Evolutionary conservation across 2,113 vertebrate species (phyloP).

Genomic region (Thryonomys swinderianus): DNA sequence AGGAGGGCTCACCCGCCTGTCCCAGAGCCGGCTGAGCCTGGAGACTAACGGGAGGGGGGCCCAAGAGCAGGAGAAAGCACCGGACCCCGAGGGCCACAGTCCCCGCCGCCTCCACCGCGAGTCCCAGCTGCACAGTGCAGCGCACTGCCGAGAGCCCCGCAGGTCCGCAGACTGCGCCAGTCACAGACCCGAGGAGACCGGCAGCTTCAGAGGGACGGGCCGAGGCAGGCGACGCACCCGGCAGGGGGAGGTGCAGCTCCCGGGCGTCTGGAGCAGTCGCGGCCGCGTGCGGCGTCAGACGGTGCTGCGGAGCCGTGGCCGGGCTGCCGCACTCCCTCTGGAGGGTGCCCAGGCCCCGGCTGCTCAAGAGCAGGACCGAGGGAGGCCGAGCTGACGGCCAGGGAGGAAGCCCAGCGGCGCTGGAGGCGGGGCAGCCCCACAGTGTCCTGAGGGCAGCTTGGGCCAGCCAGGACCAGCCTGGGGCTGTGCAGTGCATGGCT

Average conservation of each 20-base stretch:
- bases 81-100: neutral
- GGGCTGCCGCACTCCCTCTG: neutral
- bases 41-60: neutral
- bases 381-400: no score
- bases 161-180: neutral
- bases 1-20: fast-evolving
- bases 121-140: neutral
- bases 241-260: neutral
- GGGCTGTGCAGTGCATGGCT: no score
- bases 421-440: neutral
- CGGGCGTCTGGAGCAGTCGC: neutral
- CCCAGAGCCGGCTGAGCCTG: neutral
- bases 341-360: neutral
- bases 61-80: neutral
- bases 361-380: neutral
- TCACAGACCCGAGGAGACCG: neutral
- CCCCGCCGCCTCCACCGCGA: no score
- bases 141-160: neutral
- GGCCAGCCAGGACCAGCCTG: neutral
- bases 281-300: neutral
- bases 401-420: neutral
- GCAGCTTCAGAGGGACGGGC: no score
- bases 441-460: no score
- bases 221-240: no score
- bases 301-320: neutral